Evolutionary conservation across 1,140 invertebrate genomes (phyloP), one percentile per base, ranked within the genome.

Genomic region (Contarinia nasturtii): DNA sequence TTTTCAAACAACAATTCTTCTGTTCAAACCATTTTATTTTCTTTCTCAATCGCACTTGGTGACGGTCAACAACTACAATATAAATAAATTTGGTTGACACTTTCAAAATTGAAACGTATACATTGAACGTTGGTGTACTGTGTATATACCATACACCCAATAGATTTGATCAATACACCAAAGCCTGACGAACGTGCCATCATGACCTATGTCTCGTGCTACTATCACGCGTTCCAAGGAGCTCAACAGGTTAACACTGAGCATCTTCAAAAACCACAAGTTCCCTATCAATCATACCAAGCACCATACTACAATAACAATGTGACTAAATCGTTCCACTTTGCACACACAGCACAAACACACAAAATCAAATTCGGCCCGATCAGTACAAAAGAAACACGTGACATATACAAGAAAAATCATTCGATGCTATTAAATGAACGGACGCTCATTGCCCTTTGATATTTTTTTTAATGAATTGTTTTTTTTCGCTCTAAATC

Each of bases 151-250:
- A 36, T n/a, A 36, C 15, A 62, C 54, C 65, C 72, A 77, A 50
- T 80, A 94, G 90, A 94, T 83, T 77, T 94, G 76, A 91, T 93
- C 75, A 92, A 93, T 79, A 93, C 86, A 58, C 86, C 87, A 58
- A 94, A 93, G 74, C 91, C 91, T 63, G 91, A 95, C 71, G 91
- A 95, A 75, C 82, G 90, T 69, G 90, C 90, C 64, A 89, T 94
- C 67, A 94, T 95, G 90, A 95, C 91, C 62, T 95, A 95, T 68
- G 90, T 95, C 66, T 94, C 90, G 66, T 95, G 91, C 78, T 95
- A 92, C 79, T 95, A 95, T 75, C 91, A 95, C 74, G 91, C 91
- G 67, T 94, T 95, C 83, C 89, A 93, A 75, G 90, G 89, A 71
- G 88, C 88, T 58, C 88, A 92, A 73, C 88, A 94, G 89, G 90